Base-by-base conservation (phyloP, 1,140 invertebrate genomes). In the Papilio aristodemus region DNA sequence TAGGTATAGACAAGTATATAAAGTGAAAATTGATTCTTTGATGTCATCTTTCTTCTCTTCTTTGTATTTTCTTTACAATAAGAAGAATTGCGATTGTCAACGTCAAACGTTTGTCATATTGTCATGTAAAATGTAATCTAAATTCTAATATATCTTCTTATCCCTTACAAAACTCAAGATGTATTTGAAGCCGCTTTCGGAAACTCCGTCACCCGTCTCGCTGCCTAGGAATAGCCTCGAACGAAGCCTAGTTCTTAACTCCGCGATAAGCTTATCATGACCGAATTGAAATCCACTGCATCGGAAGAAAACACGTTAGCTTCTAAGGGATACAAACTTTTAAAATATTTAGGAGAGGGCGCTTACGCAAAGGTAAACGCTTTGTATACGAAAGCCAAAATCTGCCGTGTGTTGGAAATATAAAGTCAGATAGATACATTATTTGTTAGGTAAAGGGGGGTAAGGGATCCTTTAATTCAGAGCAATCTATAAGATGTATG, bases 271-370 rank as follows among this genome's bases (percentile, higher is more conserved):
- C 43, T 72, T 86, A 89, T 85, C 80, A 91, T 91, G 89, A 87
- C 84, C 83, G 87, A 91, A 71, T 69, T 91, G 83, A 85, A 91
- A 88, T 81, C 86, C 57, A 82, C 83, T 76, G 58, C 78, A 77
- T 94, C 94, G 38, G 93, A 94, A 87, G 93, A 94, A 83, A 85
- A 91, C 73, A 93, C 92, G 50, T 85, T 95, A 67, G 77, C 83
- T 69, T 78, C 91, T 41, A 92, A 93, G 75, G 94, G 94, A 63
- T 94, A 95, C 76, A 93, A 92, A 77, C 79, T 95, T 57, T 9
- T 92, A 6, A 93, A 92, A 83, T 93, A 94, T 79, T 73, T 95
- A 41, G 94, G 94, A 5, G 94, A 95, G 91, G 94, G 94, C 60
- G 93, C 94, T 39, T 95, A 95, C 71, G 94, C 94, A 11, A 94